Conservation (phyloP, 2,888 invertebrate species). For the Eupelmus urozonus region DNA sequence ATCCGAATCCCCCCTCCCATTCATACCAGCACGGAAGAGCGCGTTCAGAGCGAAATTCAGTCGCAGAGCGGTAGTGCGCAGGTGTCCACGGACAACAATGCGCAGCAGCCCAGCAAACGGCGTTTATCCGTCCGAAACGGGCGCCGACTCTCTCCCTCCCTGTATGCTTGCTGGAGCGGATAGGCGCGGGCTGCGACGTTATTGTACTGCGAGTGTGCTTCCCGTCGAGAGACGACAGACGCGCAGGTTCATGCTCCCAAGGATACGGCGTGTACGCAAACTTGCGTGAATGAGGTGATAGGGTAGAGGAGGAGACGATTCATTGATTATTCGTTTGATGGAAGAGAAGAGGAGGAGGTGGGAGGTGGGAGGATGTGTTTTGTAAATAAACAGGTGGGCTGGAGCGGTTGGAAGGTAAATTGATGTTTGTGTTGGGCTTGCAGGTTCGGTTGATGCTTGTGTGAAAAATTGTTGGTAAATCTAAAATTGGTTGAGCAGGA, state of each 20-base stretch:
- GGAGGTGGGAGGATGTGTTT: no score
- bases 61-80: background rate
- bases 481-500: no score
- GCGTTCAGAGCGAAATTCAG: constrained; percentile 14
- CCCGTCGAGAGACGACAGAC: constrained; percentile 22
- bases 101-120: constrained; percentile 36
- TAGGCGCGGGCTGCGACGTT: constrained; percentile 15
- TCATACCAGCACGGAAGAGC: background rate
- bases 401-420: no score
- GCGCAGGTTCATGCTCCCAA: background rate
- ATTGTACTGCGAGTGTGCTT: constrained; percentile 41
- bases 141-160: no score
- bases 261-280: background rate
- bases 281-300: no score
- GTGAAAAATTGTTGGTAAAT: no score
- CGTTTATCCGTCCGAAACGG: constrained; percentile 57
- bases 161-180: constrained; percentile 26
- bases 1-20: background rate
- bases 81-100: background rate
- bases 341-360: no score
- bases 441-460: no score
- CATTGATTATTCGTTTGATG: no score
- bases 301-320: constrained; percentile 12
- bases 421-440: no score
- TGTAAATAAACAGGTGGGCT: no score